Conservation (phyloP, 2,797 vertebrate genomes). For the Selene dorsalis region DNA sequence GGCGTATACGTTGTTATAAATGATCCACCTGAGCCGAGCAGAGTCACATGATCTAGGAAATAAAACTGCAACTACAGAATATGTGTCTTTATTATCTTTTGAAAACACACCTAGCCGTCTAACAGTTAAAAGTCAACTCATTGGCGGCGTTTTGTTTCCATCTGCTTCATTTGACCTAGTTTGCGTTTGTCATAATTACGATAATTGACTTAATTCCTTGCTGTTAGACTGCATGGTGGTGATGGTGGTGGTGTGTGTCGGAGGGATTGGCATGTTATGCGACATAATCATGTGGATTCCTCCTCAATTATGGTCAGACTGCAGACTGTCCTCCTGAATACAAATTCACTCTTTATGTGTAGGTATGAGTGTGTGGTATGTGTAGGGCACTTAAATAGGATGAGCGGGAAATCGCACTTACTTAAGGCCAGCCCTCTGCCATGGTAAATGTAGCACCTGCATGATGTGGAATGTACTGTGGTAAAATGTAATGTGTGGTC, state of each 20-base stretch:
- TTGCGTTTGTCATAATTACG: conserved; percentile 1
- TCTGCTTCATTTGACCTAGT: conserved; percentile 13
- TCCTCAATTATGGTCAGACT: conserved; percentile 33
- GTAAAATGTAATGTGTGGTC: too few species aligned
- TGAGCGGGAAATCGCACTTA: neutral
- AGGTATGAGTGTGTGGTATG: neutral
- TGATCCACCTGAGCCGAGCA: conserved; percentile 33
- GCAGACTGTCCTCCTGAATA: conserved; percentile 5
- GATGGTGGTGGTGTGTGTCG: neutral
- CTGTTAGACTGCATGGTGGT: neutral
- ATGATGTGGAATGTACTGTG: neutral
- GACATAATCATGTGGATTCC: conserved; percentile 24
- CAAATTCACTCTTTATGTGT: neutral
- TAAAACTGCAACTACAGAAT: neutral
- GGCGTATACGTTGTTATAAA: conserved; percentile 19
- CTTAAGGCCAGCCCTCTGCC: neutral
- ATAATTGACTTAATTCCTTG: conserved; percentile 19
- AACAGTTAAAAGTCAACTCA: neutral
- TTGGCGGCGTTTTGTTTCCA: conserved; percentile 19
- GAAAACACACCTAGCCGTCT: neutral
- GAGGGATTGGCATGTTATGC: conserved; percentile 4
- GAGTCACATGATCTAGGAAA: neutral
- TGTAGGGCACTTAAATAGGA: neutral
- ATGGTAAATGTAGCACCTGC: neutral
- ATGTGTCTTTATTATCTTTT: neutral